Evolutionary conservation across 30 jellyfish, hydroid and myxozoan species (phyloP).

Genomic region (Rhopilema esculentum): DNA sequence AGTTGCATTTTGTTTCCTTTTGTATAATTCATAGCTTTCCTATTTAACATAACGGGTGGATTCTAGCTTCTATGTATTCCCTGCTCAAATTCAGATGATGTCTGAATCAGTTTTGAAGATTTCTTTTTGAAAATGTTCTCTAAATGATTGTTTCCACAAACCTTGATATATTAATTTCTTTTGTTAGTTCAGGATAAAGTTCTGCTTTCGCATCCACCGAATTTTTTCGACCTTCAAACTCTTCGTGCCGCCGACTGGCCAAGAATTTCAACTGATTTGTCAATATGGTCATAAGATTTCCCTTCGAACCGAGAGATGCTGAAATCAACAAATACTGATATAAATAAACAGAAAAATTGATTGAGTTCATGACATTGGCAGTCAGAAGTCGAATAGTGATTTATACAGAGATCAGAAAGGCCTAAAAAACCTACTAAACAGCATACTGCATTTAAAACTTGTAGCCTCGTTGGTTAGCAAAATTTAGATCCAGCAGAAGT

Average conservation of each 20-base stretch:
- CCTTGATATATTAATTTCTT: conserved; percentile 48
- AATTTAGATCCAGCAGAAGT: too few species aligned
- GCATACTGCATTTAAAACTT: too few species aligned
- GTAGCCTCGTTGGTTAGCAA: too few species aligned
- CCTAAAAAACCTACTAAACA: too few species aligned
- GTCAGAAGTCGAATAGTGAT: too few species aligned
- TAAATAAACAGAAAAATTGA: too few species aligned
- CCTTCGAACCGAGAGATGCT: conserved; percentile 71
- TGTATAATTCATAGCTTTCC: too few species aligned
- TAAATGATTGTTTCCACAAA: not conserved
- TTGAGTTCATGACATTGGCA: too few species aligned
- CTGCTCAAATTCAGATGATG: not conserved
- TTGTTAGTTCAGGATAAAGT: conserved; percentile 70
- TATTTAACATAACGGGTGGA: too few species aligned
- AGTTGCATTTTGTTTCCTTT: too few species aligned
- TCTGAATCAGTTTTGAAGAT: not conserved
- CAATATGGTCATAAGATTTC: conserved; percentile 78
- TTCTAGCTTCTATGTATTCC: too few species aligned
- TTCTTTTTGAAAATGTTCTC: not conserved
- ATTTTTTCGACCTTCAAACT: conserved; percentile 89
- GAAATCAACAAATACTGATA: not conserved
- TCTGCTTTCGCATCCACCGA: conserved; percentile 89
- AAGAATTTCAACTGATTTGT: conserved; percentile 66
- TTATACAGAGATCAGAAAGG: too few species aligned
- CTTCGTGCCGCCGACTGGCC: conserved; percentile 85